Evolutionary conservation across 2,888 invertebrate genomes (phyloP), one percentile per base, ranked within the genome.

Genomic region (Cheilosia urbana): DNA sequence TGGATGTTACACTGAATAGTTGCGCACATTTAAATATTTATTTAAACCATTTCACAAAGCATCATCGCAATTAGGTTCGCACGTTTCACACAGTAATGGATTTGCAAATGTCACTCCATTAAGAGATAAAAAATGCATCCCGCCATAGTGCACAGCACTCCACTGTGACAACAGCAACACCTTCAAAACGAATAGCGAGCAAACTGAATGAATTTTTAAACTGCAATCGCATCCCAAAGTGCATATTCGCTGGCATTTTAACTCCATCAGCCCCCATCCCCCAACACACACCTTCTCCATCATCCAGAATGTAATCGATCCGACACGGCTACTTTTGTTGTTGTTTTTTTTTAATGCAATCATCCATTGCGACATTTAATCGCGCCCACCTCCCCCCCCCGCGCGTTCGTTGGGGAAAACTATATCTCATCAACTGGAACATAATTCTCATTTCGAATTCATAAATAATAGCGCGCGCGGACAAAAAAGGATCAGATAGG

Each of bases 401-500:
- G n/a, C n/a, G n/a, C 30, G 30, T 30, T 30, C 17, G 27, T 30
- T 66, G 71, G 62, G 53, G 55, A 85, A 81, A 81, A 85, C 81
- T 81, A 76, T 81, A 76, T 81, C 85, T 72, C 85, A 81, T 85
- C 85, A 85, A 68, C 81, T 81, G 85, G 72, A 77, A 81, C 81
- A 85, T 81, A 77, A 85, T 85, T 81, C 72, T 72, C 85, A 81
- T 77, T 85, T 57, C 62, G 81, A 76, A 85, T 81, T 76, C 76
- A 68, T 81, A 72, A 85, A 81, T 81, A 77, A 85, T 72, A 73
- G 65, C 75, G 51, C 30, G 5, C 30, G n/a, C 21, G 47, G 17
- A 6, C 2, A 63, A 79, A 84, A 78, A 84, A 81, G 81, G 85
- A 85, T 81, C 85, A 81, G 85, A 81, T 85, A 77, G 81, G 76